phyloP scores from a whole-genome alignment of 2,113 vertebrate species.

The Peromyscus maniculatus region DNA sequence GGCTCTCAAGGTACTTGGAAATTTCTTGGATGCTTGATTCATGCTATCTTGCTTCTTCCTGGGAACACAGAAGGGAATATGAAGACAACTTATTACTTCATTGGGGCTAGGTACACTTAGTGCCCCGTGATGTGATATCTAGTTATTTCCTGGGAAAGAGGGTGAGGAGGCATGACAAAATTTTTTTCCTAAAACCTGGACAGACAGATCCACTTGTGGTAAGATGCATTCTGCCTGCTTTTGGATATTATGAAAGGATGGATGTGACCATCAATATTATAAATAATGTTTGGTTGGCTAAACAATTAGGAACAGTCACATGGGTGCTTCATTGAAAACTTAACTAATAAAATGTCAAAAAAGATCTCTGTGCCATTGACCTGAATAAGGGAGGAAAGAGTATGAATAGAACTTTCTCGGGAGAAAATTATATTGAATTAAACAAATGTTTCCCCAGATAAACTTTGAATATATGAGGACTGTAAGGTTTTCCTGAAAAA shows the following conservation, averaged over 20 bases:
- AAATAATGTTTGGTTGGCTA: rapidly evolving
- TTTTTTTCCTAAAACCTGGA: background rate
- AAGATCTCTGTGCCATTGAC: no score
- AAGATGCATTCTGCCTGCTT: background rate
- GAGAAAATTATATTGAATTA: background rate
- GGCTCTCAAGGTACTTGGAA: background rate
- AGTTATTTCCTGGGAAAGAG: background rate
- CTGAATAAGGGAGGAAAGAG: background rate
- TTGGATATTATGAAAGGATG: background rate
- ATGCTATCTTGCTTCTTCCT: background rate
- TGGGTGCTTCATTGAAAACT: background rate
- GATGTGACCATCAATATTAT: background rate
- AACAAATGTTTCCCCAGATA: background rate
- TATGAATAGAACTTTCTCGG: background rate
- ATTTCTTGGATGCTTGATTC: background rate
- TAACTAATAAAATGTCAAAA: background rate
- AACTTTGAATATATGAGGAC: background rate
- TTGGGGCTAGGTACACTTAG: background rate
- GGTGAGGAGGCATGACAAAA: background rate
- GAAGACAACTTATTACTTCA: background rate
- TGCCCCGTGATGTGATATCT: no score
- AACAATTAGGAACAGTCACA: background rate
- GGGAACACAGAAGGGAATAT: background rate
- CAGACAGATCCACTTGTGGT: background rate
- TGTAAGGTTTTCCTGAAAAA: no score